These are phyloP conservation scores for Ochropleura plecta DNA, from an alignment of 2,888 invertebrate species.

Conservation along the genomic window DNA sequence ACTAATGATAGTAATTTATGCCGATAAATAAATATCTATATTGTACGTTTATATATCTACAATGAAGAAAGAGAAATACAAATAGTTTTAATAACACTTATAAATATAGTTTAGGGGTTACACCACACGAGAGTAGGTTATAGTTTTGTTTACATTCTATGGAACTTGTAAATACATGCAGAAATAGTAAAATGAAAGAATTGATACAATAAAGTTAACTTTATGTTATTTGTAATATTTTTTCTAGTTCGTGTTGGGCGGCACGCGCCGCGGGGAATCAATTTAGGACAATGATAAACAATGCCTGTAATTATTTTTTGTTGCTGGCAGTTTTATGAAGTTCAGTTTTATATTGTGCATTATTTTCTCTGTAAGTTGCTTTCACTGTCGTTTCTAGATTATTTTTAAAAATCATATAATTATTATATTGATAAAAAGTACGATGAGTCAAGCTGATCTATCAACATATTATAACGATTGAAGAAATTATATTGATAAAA, in stretches of 20 bases:
- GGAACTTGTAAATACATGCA: slow-evolving; percentile 87
- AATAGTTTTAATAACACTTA: slow-evolving; percentile 88
- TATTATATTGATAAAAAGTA: slow-evolving; percentile 89
- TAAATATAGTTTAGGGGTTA: slow-evolving; percentile 89
- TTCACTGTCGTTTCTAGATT: slow-evolving; percentile 90
- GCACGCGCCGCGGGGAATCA: slow-evolving; percentile 61
- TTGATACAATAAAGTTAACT: slow-evolving; percentile 89
- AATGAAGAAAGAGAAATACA: slow-evolving; percentile 87
- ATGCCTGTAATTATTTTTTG: slow-evolving; percentile 77
- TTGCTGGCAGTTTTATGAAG: slow-evolving; percentile 83
- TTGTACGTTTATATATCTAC: slow-evolving; percentile 85
- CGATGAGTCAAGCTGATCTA: slow-evolving; percentile 87
- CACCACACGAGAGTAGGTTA: slow-evolving; percentile 86
- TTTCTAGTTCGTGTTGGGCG: slow-evolving; percentile 80
- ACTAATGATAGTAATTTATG: slow-evolving; percentile 90
- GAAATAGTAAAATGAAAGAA: slow-evolving; percentile 86
- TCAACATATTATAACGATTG: slow-evolving; percentile 89
- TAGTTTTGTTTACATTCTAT: slow-evolving; percentile 90
- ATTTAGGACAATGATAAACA: slow-evolving; percentile 74
- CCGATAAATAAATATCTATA: slow-evolving; percentile 86
- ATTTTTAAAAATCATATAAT: slow-evolving; percentile 90
- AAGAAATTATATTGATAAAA: slow-evolving; percentile 89
- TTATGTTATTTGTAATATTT: slow-evolving; percentile 88
- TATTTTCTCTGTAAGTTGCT: slow-evolving; percentile 89
- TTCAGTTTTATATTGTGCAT: slow-evolving; percentile 88